Conservation (phyloP, 2,113 vertebrate species). For the Brevimyrus niger region DNA sequence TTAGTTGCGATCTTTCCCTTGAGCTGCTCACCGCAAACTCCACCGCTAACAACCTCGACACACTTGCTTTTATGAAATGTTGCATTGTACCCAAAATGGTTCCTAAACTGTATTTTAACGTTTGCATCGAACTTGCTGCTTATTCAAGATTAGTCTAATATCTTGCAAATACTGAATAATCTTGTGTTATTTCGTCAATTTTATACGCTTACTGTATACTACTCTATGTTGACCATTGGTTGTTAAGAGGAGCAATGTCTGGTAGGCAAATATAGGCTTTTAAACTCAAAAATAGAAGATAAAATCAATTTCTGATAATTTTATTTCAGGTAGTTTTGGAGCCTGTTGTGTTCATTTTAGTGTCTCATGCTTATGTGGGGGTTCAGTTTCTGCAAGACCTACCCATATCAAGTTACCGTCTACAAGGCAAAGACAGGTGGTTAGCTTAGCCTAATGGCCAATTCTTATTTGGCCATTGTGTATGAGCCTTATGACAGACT, state of each 20-base stretch:
- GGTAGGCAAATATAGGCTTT: not conserved
- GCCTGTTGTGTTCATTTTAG: not conserved
- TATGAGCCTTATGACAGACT: not conserved
- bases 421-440: not conserved
- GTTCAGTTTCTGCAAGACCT: not conserved
- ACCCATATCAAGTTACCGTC: not conserved
- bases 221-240: not conserved
- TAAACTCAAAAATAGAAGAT: not conserved
- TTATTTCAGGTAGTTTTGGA: not conserved
- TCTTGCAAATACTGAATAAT: not conserved
- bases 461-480: not conserved
- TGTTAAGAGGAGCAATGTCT: not conserved
- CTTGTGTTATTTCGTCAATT: not conserved
- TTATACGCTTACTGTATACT: not conserved
- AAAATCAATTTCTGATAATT: not conserved
- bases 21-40: not conserved
- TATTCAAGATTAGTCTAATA: not conserved
- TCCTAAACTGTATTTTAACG: not conserved
- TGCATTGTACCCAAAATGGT: not conserved
- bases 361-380: not conserved
- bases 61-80: not conserved
- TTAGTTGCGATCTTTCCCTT: not conserved
- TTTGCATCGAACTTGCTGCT: not conserved
- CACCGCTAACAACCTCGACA: not conserved
- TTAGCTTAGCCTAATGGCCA: not conserved